Evolutionary conservation across 2,888 invertebrate species (phyloP), one percentile per base, ranked within the genome.

Genomic region (Philhelius pedissequus): DNA sequence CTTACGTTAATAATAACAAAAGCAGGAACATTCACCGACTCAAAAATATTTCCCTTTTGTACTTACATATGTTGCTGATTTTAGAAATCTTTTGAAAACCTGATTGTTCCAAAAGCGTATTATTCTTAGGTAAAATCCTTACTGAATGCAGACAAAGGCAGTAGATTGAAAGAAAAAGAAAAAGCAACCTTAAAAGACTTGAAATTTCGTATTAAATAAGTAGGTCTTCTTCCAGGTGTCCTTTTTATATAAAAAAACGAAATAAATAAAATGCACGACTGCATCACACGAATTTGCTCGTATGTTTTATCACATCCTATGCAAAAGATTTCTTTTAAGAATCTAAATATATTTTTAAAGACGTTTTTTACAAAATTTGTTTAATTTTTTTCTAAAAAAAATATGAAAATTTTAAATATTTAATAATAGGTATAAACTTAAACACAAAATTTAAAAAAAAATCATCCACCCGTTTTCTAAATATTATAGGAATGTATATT

Each of bases 171-270:
- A 25, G 1, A n/a, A 48, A 48, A 58, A 9, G 58, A 58, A 58
- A 25, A 58, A 25, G 9, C 3, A 40, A 4, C 6, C 20, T 60
- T 13, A 58, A 32, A 40, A 25, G 13, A 35, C 15, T 38, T 40
- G 60, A 69, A 60, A 20, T 13, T 18, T 25, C 35, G 40, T 9
- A 38, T 27, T 43, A n/a, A 13, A 13, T 1, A 18, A 32, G 11
- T 9, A n/a, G n/a, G n/a, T n/a, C n/a, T n/a, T n/a, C n/a, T n/a
- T 15, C 64, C 64, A 64, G 64, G 64, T 64, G 64, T 64, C 9
- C 22, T 22, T 22, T 32, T 1, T 18, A 13, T 9, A 40, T 7
- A 75, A 62, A 30, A 52, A 9, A n/a, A n/a, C n/a, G 5, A 9
- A 9, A 18, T 2, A 11, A n/a, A n/a, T 18, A 64, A 35, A 71